Conservation (phyloP, 2,113 vertebrate genomes). For the Thunnus thynnus region DNA sequence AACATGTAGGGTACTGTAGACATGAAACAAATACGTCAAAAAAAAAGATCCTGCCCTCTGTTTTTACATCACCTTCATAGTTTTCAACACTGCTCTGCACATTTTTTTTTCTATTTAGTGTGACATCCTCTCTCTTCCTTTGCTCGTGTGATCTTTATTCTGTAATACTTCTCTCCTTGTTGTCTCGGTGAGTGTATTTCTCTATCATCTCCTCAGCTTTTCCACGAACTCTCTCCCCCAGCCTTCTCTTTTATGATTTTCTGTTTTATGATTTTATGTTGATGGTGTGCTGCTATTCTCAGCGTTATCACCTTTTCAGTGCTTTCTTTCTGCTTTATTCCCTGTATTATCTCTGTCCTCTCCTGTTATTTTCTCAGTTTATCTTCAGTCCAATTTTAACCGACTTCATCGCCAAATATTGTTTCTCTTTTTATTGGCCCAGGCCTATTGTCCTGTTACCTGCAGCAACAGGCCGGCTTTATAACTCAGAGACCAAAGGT, state of each 20-base stretch:
- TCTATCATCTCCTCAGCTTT: slow-evolving; percentile 25
- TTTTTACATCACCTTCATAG: background rate
- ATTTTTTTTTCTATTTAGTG: background rate
- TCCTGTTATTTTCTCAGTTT: slow-evolving; percentile 39
- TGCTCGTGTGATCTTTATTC: slow-evolving; percentile 1
- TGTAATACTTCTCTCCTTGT: background rate
- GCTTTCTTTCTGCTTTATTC: slow-evolving; percentile 30
- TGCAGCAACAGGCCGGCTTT: slow-evolving; percentile 34
- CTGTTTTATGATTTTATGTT: slow-evolving; percentile 32
- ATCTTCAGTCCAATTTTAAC: slow-evolving; percentile 40
- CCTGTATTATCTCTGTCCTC: slow-evolving; percentile 32
- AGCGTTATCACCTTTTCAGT: slow-evolving; percentile 25
- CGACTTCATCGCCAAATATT: background rate
- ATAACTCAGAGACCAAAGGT: slow-evolving; percentile 44
- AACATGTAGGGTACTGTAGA: background rate
- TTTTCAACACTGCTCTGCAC: background rate
- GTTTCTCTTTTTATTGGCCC: slow-evolving; percentile 29
- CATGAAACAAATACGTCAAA: background rate
- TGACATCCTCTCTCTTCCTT: background rate
- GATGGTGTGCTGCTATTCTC: slow-evolving; percentile 15
- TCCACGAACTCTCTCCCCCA: background rate
- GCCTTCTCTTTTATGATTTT: slow-evolving; percentile 35
- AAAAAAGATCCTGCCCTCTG: background rate
- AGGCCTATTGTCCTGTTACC: slow-evolving; percentile 35
- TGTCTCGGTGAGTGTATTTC: slow-evolving; percentile 27